Base-by-base conservation (phyloP, 1,140 invertebrate species). In the Lasioglossum albipes region DNA sequence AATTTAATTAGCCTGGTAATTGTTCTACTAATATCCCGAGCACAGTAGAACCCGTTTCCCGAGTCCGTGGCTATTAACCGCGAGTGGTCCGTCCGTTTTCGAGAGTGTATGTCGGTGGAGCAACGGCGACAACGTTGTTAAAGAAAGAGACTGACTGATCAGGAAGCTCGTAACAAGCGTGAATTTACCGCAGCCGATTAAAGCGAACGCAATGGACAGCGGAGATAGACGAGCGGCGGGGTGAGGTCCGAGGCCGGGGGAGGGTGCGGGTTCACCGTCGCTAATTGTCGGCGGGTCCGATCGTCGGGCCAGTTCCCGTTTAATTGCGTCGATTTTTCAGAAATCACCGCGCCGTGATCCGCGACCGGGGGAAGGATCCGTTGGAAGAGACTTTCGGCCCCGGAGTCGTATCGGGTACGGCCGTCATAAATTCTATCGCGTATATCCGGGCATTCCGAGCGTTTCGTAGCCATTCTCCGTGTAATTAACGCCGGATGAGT, bases 401-500 rank as follows among this genome's bases (percentile, higher is more conserved):
- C 36, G 36, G 61, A 49, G 41, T 42, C 57, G 65, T 71, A 64
- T 66, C 75, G 31, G 70, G 64, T 82, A 82, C 64, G 70, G 82
- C 59, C 68, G 75, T 87, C 85, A 87, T 87, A 87, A 87, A 87
- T 87, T 87, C 76, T 84, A 84, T 75, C 70, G 81, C 74, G 84
- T 75, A 87, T 81, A 87, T 81, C 77, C 84, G 78, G 72, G 84
- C 85, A 87, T 86, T 86, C 82, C 84, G 80, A 66, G 82, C 79
- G 84, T 66, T 81, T 82, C 84, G 84, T 87, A 80, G 75, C 78
- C 84, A 82, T 86, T 87, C 85, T 78, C 79, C 75, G 85, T 86
- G 86, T 87, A 87, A 87, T 87, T 87, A 87, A 87, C 82, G 78
- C 75, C 82, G 75, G 84, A 87, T 82, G 85, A 86, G 85, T 86